phyloP scores from a whole-genome alignment of 1,140 invertebrate species.

The Sycobia sp. region DNA sequence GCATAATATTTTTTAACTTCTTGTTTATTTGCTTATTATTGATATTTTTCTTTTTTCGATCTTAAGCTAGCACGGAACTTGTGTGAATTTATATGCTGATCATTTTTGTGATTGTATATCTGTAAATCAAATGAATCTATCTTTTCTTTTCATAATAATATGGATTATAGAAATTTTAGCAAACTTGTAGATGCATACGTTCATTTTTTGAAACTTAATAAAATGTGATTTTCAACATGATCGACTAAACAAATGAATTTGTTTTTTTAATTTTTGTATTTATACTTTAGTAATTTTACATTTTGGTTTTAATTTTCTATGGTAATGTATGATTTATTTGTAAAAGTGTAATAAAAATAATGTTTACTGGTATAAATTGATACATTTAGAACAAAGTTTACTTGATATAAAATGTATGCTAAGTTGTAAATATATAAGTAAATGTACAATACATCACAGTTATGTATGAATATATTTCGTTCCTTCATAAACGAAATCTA shows the following conservation, averaged over 20 bases:
- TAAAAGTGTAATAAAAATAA: conserved; percentile 25
- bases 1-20: conserved; percentile 9
- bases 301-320: not conserved
- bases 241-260: not conserved
- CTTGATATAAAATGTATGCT: too few relatives aligned
- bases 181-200: not conserved
- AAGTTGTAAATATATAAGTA: too few relatives aligned
- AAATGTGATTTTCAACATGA: conserved; percentile 18
- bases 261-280: not conserved
- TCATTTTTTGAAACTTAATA: conserved; percentile 1
- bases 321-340: not conserved
- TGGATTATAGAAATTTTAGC: not conserved
- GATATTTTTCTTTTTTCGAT: conserved; percentile 16
- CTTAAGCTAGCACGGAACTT: conserved; percentile 2
- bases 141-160: not conserved
- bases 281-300: too few relatives aligned
- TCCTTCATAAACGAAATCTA: too few relatives aligned
- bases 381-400: too few relatives aligned
- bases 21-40: conserved; percentile 7
- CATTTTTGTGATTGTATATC: conserved; percentile 20
- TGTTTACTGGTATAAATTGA: too few relatives aligned
- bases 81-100: conserved; percentile 10
- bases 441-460: too few relatives aligned
- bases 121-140: not conserved
- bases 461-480: too few relatives aligned